These are phyloP conservation scores for Pelobates fuscus DNA, from an alignment of 2,113 vertebrate genomes.

Conservation along the genomic window DNA sequence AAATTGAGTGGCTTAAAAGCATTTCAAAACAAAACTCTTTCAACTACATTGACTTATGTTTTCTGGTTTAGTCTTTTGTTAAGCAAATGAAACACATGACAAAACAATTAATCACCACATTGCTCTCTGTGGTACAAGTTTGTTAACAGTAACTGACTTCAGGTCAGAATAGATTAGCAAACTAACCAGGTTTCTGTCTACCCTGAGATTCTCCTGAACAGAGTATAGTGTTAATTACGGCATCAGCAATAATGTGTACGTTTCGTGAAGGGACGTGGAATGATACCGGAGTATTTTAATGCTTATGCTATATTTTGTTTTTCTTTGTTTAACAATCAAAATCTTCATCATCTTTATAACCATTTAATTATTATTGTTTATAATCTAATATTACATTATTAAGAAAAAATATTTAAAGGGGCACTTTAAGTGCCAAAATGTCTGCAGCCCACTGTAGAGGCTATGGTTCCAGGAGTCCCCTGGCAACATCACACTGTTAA, in stretches of 20 bases:
- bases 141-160: conserved; percentile 39
- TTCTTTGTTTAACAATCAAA: not conserved
- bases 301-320: not conserved
- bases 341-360: too few species aligned
- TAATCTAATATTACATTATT: too few species aligned
- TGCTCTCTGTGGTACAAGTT: conserved; percentile 20
- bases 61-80: conserved; percentile 11
- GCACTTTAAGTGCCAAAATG: too few species aligned
- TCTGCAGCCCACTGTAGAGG: too few species aligned
- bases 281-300: not conserved
- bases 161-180: conserved; percentile 29
- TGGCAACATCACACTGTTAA: too few species aligned
- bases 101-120: conserved; percentile 42
- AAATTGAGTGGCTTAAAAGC: not conserved
- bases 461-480: too few species aligned
- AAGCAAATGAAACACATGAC: conserved; percentile 39
- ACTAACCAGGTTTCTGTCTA: conserved; percentile 21
- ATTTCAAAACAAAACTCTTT: conserved; percentile 16
- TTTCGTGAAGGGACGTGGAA: not conserved
- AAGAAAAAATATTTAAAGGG: too few species aligned
- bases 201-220: conserved; percentile 9
- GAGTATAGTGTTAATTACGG: conserved; percentile 15
- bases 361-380: too few species aligned
- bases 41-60: conserved; percentile 8
- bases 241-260: not conserved